Conservation (phyloP, 2,888 invertebrate species). For the Chouioia cunea region DNA sequence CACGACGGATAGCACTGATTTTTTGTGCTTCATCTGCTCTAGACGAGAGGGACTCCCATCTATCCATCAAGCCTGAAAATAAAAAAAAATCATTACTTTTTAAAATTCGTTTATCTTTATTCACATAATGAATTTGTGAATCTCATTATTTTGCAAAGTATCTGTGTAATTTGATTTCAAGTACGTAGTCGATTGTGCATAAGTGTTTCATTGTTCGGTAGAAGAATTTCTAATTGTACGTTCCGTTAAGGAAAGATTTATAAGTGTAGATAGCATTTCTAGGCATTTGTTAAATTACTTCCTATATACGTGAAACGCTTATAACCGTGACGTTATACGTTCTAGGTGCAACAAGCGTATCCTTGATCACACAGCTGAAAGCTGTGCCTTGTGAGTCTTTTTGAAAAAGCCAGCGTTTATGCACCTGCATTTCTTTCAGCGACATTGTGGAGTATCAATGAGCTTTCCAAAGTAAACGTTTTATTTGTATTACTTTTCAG, state of each 20-base stretch:
- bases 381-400: conserved; percentile 1
- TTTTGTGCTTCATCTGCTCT: conserved; percentile 66
- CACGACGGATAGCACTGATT: conserved; percentile 64
- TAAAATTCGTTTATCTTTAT: neutral
- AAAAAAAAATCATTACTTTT: conserved; percentile 13
- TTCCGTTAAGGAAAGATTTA: conserved; percentile 22
- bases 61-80: conserved; percentile 65
- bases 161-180: neutral
- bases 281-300: conserved; percentile 25
- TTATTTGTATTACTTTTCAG: no score
- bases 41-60: conserved; percentile 69
- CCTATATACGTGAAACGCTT: conserved; percentile 7
- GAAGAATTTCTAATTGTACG: conserved; percentile 17
- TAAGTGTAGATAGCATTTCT: conserved; percentile 1
- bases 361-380: conserved; percentile 23
- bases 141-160: no score
- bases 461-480: no score
- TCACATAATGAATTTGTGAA: no score
- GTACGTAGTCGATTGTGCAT: conserved; percentile 5
- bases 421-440: no score
- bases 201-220: conserved; percentile 23
- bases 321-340: conserved; percentile 12
- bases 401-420: conserved; percentile 7
- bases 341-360: conserved; percentile 10
- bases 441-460: no score